phyloP scores from a whole-genome alignment of 2,797 vertebrate species.

The Peromyscus melanophrys region DNA sequence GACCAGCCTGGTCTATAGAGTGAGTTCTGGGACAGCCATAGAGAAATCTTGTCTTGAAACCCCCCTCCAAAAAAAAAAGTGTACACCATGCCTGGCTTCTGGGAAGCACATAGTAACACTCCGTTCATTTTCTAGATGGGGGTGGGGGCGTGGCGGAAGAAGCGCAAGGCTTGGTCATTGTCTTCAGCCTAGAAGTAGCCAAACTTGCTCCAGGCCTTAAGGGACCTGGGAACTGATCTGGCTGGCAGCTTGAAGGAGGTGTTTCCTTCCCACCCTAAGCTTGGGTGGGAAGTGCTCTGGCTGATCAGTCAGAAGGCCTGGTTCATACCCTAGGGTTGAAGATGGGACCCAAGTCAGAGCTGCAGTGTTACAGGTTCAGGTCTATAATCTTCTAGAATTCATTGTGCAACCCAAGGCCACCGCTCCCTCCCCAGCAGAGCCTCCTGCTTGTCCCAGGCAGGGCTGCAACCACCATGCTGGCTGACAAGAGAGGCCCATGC shows the following conservation, averaged over 20 bases:
- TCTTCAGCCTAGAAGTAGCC: not conserved
- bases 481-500: not conserved
- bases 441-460: not conserved
- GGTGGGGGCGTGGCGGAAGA: not conserved
- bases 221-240: not conserved
- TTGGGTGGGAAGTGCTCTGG: no score
- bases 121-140: not conserved
- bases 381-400: not conserved
- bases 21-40: no score
- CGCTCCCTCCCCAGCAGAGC: not conserved
- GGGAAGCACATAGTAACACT: not conserved
- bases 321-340: not conserved
- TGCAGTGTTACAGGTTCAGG: not conserved
- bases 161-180: fast-evolving
- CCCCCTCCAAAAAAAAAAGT: not conserved
- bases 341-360: fast-evolving
- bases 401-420: not conserved
- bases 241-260: no score
- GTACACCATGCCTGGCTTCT: fast-evolving
- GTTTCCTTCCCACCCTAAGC: not conserved
- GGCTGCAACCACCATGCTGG: not conserved
- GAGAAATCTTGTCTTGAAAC: no score
- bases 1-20: no score
- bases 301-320: no score
- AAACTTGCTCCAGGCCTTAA: not conserved